These are phyloP conservation scores for Arnoldichthys spilopterus DNA, from an alignment of 2,797 vertebrate genomes.

Conservation along the genomic window DNA sequence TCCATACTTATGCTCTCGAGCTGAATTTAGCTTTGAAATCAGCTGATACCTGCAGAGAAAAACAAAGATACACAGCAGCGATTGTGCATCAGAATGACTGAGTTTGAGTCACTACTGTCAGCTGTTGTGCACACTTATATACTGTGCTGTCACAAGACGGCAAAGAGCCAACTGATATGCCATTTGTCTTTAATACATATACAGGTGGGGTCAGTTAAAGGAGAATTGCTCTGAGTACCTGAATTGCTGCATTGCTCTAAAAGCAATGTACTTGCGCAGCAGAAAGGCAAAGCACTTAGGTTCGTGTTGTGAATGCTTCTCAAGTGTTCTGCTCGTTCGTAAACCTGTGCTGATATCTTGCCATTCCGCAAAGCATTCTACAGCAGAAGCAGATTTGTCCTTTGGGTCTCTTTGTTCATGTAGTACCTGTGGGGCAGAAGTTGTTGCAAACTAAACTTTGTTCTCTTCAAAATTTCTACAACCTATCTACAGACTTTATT, in stretches of 20 bases:
- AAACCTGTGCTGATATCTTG: slow-evolving; percentile 47
- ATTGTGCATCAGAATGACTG: no score
- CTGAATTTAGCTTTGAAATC: not conserved
- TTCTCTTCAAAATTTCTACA: no score
- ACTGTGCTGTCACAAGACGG: not conserved
- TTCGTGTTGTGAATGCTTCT: slow-evolving; percentile 22
- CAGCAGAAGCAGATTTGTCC: slow-evolving; percentile 63
- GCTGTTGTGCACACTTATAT: not conserved
- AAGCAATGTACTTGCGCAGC: slow-evolving; percentile 62
- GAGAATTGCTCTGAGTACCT: not conserved
- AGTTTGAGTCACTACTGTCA: no score
- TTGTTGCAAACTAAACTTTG: not conserved
- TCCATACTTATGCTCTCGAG: not conserved
- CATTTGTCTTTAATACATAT: no score
- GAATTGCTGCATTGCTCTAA: slow-evolving; percentile 25
- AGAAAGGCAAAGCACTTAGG: slow-evolving; percentile 45
- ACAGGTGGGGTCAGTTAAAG: not conserved
- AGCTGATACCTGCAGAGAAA: not conserved
- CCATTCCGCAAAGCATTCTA: slow-evolving; percentile 50
- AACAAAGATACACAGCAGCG: not conserved
- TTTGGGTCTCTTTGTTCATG: slow-evolving; percentile 21
- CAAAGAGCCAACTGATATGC: no score
- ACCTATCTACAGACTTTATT: not conserved
- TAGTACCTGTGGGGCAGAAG: not conserved
- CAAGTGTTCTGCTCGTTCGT: slow-evolving; percentile 54